Conservation (phyloP, 2,888 invertebrate species). For the Drosophila setosimentum region DNA sequence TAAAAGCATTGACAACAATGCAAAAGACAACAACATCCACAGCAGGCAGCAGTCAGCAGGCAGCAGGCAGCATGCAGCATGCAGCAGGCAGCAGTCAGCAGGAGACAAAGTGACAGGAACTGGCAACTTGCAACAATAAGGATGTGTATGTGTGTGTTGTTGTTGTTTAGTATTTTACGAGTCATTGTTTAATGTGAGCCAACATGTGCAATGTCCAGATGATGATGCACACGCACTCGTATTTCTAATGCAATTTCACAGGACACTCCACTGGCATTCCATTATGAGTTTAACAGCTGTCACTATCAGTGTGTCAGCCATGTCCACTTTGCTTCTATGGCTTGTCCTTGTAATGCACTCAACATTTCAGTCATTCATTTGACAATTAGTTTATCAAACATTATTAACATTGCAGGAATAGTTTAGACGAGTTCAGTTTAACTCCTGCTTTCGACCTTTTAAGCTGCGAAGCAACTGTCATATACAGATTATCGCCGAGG, state of each 20-base stretch:
- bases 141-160: slow-evolving; percentile 42
- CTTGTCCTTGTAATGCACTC: slow-evolving; percentile 29
- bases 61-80: neutral
- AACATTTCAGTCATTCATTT: slow-evolving; percentile 48
- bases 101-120: slow-evolving; percentile 13
- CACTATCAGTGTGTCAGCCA: slow-evolving; percentile 55
- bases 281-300: slow-evolving; percentile 50
- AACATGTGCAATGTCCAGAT: slow-evolving; percentile 21
- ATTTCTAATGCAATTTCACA: slow-evolving; percentile 69
- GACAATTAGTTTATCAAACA: slow-evolving; percentile 66
- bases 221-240: slow-evolving; percentile 42
- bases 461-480: slow-evolving; percentile 45
- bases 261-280: slow-evolving; percentile 32
- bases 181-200: slow-evolving; percentile 65
- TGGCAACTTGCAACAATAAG: slow-evolving; percentile 39
- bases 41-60: slow-evolving; percentile 25
- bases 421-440: slow-evolving; percentile 14
- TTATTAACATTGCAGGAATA: slow-evolving; percentile 39
- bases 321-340: neutral
- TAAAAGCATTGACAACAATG: slow-evolving; percentile 65
- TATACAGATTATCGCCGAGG: slow-evolving; percentile 65
- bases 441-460: slow-evolving; percentile 16
- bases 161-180: slow-evolving; percentile 61
- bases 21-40: slow-evolving; percentile 10
- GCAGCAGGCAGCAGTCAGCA: slow-evolving; percentile 25